phyloP scores from a whole-genome alignment of 1,140 invertebrate genomes.

The Physella acuta region DNA sequence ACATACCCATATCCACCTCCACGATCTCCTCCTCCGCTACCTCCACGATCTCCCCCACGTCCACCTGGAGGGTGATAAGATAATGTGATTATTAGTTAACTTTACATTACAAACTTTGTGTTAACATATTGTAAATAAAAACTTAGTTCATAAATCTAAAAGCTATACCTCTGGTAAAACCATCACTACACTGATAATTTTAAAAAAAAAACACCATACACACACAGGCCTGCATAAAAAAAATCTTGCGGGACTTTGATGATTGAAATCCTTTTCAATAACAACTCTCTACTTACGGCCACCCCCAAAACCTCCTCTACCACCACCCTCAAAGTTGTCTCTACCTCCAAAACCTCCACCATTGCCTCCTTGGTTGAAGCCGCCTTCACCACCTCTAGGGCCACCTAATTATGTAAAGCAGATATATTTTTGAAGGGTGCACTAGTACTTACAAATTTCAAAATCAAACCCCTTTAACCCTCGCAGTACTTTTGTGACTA shows the following conservation, averaged over 20 bases:
- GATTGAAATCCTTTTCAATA: no score
- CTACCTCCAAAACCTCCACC: background rate
- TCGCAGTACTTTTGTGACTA: no score
- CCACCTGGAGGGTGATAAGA: background rate
- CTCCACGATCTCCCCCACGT: background rate
- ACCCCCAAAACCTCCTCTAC: background rate
- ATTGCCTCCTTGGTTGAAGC: background rate
- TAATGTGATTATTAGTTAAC: background rate
- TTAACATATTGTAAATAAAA: background rate
- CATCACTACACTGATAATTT: background rate
- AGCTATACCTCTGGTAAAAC: background rate
- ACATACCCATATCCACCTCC: slow-evolving; percentile 18
- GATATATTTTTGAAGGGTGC: no score
- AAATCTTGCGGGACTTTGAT: no score
- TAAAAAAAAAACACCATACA: background rate
- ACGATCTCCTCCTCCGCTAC: slow-evolving; percentile 4
- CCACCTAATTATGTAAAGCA: no score
- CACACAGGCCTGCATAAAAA: background rate
- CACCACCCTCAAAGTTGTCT: background rate
- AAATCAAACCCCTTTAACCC: no score
- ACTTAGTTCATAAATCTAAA: background rate
- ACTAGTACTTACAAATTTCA: no score
- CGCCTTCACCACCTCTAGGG: background rate
- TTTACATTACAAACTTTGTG: background rate
- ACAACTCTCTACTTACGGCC: background rate